Base-by-base conservation (phyloP, 2,797 vertebrate genomes). In the Mastacembelus armatus region DNA sequence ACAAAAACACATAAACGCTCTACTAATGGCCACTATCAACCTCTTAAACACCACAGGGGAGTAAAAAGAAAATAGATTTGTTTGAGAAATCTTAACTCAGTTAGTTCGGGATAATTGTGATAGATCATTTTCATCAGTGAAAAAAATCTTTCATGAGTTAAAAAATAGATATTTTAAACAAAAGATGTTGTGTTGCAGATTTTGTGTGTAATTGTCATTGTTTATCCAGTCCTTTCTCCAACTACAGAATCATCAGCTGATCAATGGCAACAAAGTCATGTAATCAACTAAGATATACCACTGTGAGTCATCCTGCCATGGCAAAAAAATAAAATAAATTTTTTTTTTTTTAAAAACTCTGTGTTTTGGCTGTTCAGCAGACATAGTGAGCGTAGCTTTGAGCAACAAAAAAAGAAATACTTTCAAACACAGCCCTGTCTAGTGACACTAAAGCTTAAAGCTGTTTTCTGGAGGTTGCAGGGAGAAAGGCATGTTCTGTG, bases 401-500 rank as follows among this genome's bases (percentile, higher is more conserved):
- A 67, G 80, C 47, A 78, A 83, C 50, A 66, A 40, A 72, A 75
- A 66, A 56, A 6, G 45, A 62, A 77, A 72, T 55, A 62, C 67
- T 80, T 76, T 74, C 60, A 74, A 73, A 78, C 62, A 52, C 47
- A 57, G 44, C 35, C 14, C 74, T 19, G 49, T 55, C 66, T 66
- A 27, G 59, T 26, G 21, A 75, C 27, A 47, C 51, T 42, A 22
- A 47, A 43, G 65, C 72, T 73, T 26, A 68, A 74, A 73, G 62
- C 75, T 64, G 74, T 57, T 77, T 66, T 84, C 66, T 80, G 49
- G 48, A 45, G 59, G 81, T 75, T 35, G 56, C 65, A 40, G 66
- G 56, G 52, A 66, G 67, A 74, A 59, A 80, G 80, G 87, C 77
- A 74, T 42, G 49, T 66, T 78, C 76, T 58, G 75, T 62, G 75